Evolutionary conservation across 1,140 invertebrate genomes (phyloP).

Genomic region (Brachionus paranguensis): DNA sequence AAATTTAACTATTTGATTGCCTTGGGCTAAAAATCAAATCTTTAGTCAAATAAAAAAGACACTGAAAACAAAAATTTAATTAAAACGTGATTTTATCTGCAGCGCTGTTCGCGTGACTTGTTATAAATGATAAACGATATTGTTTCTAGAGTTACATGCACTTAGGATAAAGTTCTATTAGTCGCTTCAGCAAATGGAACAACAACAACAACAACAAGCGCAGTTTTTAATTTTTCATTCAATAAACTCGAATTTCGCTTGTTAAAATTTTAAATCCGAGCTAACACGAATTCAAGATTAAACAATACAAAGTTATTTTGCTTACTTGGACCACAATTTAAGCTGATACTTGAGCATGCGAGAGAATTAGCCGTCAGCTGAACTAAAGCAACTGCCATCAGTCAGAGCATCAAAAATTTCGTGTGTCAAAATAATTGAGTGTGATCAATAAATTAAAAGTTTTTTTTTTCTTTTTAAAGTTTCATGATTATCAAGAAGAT

Average conservation of each 20-base stretch:
- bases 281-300: constrained; percentile 16
- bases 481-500: constrained; percentile 37
- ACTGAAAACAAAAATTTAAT: constrained; percentile 20
- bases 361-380: neutral
- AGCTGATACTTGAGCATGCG: neutral
- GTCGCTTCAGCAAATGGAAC: neutral
- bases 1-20: neutral
- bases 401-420: constrained; percentile 34
- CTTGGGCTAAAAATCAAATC: neutral
- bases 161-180: neutral
- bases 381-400: constrained; percentile 32
- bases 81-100: constrained; percentile 25
- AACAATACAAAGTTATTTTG: neutral
- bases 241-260: neutral
- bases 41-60: constrained; percentile 4
- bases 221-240: constrained; percentile 7
- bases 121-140: neutral
- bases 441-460: constrained; percentile 35
- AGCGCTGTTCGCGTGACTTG: neutral
- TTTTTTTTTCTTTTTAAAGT: neutral
- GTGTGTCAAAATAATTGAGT: constrained; percentile 21
- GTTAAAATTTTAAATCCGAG: neutral
- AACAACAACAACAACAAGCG: neutral
- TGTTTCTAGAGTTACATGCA: constrained; percentile 6
- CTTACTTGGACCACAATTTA: neutral